Percentiles rank a stretch among this genome's conserved stretches.
Evolutionary conservation across 2,797 vertebrate genomes (phyloP).

Genomic region (Acanthurus leucopareius): DNA sequence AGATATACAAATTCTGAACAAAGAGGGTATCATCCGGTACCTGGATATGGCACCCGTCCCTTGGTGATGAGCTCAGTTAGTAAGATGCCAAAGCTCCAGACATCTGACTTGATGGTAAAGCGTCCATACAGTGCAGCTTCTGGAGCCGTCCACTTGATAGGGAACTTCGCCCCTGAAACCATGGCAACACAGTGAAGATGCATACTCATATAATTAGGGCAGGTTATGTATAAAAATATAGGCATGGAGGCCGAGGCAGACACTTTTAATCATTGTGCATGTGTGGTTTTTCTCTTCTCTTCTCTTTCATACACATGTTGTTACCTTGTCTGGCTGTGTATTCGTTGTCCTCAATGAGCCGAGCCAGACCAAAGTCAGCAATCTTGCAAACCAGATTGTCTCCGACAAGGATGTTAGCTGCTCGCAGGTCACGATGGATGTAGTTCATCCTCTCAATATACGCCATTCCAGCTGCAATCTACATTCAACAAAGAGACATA

Average conservation of each 20-base stretch:
- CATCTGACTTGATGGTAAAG: conserved; percentile 98
- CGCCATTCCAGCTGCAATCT: conserved; percentile 96
- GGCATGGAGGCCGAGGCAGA: conserved; percentile 53
- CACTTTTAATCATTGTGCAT: conserved; percentile 51
- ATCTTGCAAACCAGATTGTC: conserved; percentile 97
- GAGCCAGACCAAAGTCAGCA: conserved; percentile 95
- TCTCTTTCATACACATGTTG: conserved; percentile 15
- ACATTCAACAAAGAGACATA: conserved; percentile 11
- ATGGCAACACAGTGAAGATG: conserved; percentile 72
- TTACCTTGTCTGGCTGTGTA: conserved; percentile 97
- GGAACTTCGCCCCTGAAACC: conserved; percentile 95
- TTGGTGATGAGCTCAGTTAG: conserved; percentile 97
- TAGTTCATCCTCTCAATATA: conserved; percentile 99
- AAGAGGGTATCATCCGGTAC: conserved; percentile 68
- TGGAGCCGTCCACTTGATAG: conserved; percentile 98
- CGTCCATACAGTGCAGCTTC: conserved; percentile 95
- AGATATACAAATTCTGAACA: conserved; percentile 1
- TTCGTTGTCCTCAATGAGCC: conserved; percentile 96
- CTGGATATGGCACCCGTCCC: conserved; percentile 97
- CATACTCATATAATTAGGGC: conserved; percentile 66
- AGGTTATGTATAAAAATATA: conserved; percentile 69
- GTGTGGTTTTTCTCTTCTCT: background rate
- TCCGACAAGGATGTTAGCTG: conserved; percentile 97
- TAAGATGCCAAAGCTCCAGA: conserved; percentile 98
- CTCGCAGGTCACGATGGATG: conserved; percentile 96